These are phyloP conservation scores for Dynastes maya DNA, from an alignment of 2,888 invertebrate species.

Conservation along the genomic window DNA sequence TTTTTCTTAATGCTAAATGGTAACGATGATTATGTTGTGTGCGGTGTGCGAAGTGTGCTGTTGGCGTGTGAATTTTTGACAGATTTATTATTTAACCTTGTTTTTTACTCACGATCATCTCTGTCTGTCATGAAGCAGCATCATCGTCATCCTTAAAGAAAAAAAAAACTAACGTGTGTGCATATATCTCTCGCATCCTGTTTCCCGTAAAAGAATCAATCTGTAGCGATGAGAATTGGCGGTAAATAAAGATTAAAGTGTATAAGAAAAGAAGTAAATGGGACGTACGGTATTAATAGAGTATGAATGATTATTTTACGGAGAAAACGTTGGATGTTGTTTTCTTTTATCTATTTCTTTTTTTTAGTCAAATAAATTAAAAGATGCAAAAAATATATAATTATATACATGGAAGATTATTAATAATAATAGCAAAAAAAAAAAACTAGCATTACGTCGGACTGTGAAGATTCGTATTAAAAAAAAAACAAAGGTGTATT, in stretches of 20 bases:
- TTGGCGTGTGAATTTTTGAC: constrained; percentile 3
- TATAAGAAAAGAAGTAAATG: neutral
- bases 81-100: constrained; percentile 5
- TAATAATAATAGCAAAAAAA: constrained; percentile 6
- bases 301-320: constrained; percentile 14
- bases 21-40: neutral
- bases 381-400: neutral
- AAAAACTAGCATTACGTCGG: constrained; percentile 30
- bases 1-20: neutral
- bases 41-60: constrained; percentile 13
- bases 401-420: constrained; percentile 27
- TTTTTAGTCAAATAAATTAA: constrained; percentile 49
- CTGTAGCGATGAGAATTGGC: too few relatives aligned
- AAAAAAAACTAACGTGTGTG: neutral
- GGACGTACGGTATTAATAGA: too few relatives aligned
- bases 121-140: too few relatives aligned
- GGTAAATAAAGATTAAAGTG: neutral
- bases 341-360: constrained; percentile 1
- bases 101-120: constrained; percentile 2
- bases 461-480: constrained; percentile 55
- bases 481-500: constrained; percentile 52
- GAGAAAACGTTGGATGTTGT: constrained; percentile 53
- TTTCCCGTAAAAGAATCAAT: constrained; percentile 4
- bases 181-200: neutral
- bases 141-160: neutral